phyloP scores from a whole-genome alignment of 2,888 invertebrate genomes.

The Lasioglossum vierecki region DNA sequence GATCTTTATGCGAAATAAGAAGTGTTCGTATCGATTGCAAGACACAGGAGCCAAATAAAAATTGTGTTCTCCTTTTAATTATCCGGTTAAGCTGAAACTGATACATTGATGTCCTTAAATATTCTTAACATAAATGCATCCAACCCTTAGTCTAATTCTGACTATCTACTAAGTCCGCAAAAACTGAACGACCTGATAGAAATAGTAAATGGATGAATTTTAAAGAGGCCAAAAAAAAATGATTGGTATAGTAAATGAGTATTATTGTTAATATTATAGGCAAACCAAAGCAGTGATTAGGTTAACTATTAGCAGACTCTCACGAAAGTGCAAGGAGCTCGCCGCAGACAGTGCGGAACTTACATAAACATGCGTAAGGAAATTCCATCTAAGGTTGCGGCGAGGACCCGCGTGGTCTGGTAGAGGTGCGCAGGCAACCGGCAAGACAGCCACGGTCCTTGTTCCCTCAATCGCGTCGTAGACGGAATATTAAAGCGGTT shows the following conservation, averaged over 20 bases:
- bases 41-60: no score
- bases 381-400: constrained; percentile 25
- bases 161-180: no score
- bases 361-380: not conserved
- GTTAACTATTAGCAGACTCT: not conserved
- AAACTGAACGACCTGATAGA: not conserved
- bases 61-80: no score
- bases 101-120: no score
- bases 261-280: not conserved
- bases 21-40: no score
- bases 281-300: not conserved
- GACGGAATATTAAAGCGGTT: constrained; percentile 13
- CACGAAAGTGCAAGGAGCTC: not conserved
- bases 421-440: not conserved
- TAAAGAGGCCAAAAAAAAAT: not conserved
- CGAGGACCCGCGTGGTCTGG: constrained; percentile 4
- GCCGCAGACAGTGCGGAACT: not conserved
- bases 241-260: no score
- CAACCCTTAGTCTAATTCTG: no score
- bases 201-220: not conserved
- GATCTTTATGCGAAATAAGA: no score
- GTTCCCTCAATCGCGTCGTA: constrained; percentile 15
- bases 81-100: no score
- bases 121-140: no score
- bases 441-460: not conserved